These are phyloP conservation scores for Oxystoma pomonae DNA, from an alignment of 2,888 invertebrate species.

Conservation along the genomic window DNA sequence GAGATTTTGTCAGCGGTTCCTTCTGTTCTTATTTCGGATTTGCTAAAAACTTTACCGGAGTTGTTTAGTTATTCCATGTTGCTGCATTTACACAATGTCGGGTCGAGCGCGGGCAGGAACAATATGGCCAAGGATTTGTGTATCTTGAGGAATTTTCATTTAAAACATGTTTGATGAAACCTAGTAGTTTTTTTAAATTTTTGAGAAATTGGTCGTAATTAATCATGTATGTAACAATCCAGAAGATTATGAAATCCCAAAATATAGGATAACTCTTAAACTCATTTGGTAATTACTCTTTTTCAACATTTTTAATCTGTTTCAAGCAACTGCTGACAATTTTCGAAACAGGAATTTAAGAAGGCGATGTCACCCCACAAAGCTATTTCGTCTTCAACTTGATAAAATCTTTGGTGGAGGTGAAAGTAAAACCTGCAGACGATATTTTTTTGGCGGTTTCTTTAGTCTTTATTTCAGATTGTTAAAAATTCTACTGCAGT, in stretches of 20 bases:
- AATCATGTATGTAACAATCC: too few species aligned
- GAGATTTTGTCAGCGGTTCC: constrained; percentile 73
- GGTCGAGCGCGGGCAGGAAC: constrained; percentile 70
- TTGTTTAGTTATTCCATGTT: constrained; percentile 70
- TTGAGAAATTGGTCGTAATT: too few species aligned
- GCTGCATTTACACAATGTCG: constrained; percentile 75
- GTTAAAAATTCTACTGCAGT: constrained; percentile 72
- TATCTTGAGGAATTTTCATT: constrained; percentile 74
- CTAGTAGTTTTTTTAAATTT: too few species aligned
- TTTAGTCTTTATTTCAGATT: constrained; percentile 72
- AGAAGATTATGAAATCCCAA: too few species aligned
- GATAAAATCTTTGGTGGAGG: constrained; percentile 69
- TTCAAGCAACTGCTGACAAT: constrained; percentile 67
- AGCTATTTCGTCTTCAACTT: constrained; percentile 80
- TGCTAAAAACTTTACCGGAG: constrained; percentile 76
- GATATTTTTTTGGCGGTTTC: constrained; percentile 73
- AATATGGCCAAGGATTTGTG: constrained; percentile 85
- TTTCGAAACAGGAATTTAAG: constrained; percentile 54
- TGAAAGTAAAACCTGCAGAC: constrained; percentile 53
- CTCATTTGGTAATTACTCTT: too few species aligned
- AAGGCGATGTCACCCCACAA: constrained; percentile 78
- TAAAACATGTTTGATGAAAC: constrained; percentile 45
- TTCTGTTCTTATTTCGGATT: constrained; percentile 68
- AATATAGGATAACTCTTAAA: too few species aligned
- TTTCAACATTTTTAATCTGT: constrained; percentile 50